phyloP scores from a whole-genome alignment of 2,113 vertebrate genomes.

The Campylorhamphus procurvoides region DNA sequence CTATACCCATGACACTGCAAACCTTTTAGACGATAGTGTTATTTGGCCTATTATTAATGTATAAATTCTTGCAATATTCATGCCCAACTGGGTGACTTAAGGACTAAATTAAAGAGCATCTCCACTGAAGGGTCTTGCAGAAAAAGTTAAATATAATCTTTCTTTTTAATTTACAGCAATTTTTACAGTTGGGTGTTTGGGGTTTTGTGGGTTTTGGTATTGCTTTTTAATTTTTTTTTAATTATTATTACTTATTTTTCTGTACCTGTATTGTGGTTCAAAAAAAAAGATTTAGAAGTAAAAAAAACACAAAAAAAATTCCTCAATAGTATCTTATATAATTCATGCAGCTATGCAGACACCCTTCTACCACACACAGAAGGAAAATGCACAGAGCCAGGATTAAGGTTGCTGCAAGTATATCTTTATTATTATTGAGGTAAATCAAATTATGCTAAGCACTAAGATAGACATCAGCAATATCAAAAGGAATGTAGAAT shows the following conservation, averaged over 20 bases:
- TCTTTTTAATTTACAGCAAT: neutral
- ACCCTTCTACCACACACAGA: neutral
- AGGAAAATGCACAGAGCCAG: neutral
- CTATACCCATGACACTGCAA: neutral
- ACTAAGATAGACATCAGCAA: neutral
- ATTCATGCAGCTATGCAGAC: neutral
- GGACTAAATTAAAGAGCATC: neutral
- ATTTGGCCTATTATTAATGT: neutral
- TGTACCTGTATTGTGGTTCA: neutral
- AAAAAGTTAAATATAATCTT: neutral
- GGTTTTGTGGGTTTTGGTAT: neutral
- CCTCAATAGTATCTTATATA: neutral
- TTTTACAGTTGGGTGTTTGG: neutral
- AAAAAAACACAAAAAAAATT: neutral
- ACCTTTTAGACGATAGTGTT: neutral
- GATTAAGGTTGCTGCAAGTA: neutral
- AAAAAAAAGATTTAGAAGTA: neutral
- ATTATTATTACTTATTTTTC: too few species aligned
- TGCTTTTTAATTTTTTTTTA: neutral
- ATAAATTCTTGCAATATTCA: slow-evolving; percentile 22
- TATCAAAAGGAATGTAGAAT: neutral
- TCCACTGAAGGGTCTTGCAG: neutral
- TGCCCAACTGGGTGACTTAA: neutral
- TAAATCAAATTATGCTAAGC: neutral
- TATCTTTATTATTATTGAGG: neutral